Conservation (phyloP, 2,797 vertebrate species). For the Coilia nasus region DNA sequence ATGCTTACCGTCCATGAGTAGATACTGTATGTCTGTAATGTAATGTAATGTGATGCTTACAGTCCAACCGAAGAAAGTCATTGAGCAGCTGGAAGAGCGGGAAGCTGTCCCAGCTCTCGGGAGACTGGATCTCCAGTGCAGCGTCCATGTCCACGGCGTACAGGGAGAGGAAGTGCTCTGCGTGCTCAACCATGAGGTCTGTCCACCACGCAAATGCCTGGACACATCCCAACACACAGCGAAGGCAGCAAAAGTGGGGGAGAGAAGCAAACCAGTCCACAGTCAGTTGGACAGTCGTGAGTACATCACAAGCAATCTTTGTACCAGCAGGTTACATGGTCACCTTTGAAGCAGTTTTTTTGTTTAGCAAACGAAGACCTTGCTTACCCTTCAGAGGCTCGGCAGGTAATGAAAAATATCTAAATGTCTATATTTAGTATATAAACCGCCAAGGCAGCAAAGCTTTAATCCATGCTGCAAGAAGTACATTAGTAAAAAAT, state of each 20-base stretch:
- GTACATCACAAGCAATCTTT: not conserved
- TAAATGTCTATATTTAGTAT: not conserved
- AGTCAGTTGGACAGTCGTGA: conserved; percentile 48
- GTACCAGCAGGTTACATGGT: not conserved
- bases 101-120: conserved; percentile 99
- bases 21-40: too few species aligned
- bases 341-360: not conserved
- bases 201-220: conserved; percentile 99
- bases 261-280: conserved; percentile 39
- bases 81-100: conserved; percentile 99
- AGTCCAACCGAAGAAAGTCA: conserved; percentile 94
- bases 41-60: conserved; percentile 72
- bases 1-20: too few species aligned
- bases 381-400: not conserved
- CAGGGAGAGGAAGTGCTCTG: conserved; percentile 96
- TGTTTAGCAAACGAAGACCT: not conserved
- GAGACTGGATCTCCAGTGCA: conserved; percentile 95
- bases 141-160: conserved; percentile 98
- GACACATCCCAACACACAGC: conserved; percentile 56
- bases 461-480: not conserved
- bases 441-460: not conserved
- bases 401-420: not conserved
- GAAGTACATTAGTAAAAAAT: not conserved
- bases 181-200: conserved; percentile 98
- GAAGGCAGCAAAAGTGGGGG: conserved; percentile 10